A percentile compares a stretch with the other conserved stretches of the same genome.
These are phyloP conservation scores for Fregetta grallaria DNA, from an alignment of 2,113 vertebrate species.

Conservation along the genomic window DNA sequence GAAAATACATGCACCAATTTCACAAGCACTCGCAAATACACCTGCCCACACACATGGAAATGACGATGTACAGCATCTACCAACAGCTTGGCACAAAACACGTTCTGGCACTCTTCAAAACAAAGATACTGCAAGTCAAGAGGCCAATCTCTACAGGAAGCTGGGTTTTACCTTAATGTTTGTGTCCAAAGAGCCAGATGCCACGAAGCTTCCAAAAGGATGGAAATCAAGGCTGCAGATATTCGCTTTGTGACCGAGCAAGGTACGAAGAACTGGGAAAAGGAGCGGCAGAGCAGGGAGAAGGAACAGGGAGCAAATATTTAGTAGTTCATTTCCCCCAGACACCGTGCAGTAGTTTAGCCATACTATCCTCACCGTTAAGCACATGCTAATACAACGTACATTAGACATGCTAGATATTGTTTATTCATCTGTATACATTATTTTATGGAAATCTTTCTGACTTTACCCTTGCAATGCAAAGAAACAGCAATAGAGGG, in stretches of 20 bases:
- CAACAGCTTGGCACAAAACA: not conserved
- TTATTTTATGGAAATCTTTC: not conserved
- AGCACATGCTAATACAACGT: not conserved
- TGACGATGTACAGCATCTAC: not conserved
- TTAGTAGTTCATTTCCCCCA: not conserved
- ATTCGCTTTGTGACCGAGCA: slow-evolving; percentile 92
- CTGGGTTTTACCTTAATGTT: slow-evolving; percentile 87
- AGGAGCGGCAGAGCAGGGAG: not conserved
- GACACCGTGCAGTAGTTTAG: not conserved
- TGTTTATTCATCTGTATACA: not conserved
- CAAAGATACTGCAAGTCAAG: not conserved
- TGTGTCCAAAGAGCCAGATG: slow-evolving; percentile 92
- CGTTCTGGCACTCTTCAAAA: not conserved
- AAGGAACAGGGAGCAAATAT: not conserved
- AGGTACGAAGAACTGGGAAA: slow-evolving; percentile 83
- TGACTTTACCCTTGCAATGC: not conserved
- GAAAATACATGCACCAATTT: fast-evolving
- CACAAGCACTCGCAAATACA: not conserved
- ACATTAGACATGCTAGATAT: not conserved
- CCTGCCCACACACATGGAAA: not conserved
- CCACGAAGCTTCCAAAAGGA: slow-evolving; percentile 89
- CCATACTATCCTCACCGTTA: not conserved
- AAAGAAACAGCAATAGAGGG: not conserved
- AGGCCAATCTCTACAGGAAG: not conserved
- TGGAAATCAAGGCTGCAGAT: slow-evolving; percentile 94